phyloP scores from a whole-genome alignment of 92 coral and sea anemone species.

The Phenganax subtilis region DNA sequence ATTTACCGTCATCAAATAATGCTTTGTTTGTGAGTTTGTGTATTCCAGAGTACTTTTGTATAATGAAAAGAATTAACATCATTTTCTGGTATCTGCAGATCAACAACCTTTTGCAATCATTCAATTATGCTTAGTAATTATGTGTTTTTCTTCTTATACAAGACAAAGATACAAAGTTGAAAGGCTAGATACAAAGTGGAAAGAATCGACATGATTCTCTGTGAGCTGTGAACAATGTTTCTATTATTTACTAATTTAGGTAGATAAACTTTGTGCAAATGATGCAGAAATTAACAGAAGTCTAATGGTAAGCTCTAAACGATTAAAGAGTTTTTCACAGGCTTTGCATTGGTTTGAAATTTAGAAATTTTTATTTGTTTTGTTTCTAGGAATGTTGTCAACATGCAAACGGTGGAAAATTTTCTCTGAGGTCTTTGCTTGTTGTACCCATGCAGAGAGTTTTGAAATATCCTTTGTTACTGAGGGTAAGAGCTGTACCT shows the following conservation, averaged over 20 bases:
- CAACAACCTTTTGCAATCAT: no score
- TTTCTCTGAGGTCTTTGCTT: slow-evolving; percentile 79
- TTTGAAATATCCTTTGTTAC: slow-evolving; percentile 79
- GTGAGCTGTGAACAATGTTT: no score
- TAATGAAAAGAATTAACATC: no score
- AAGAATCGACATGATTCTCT: no score
- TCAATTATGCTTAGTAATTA: no score
- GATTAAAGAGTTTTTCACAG: neutral
- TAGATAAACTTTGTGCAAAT: slow-evolving; percentile 34
- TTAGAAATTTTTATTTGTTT: neutral
- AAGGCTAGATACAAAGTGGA: no score
- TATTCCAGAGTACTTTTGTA: no score
- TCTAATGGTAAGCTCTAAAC: neutral
- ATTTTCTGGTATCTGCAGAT: no score
- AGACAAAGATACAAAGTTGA: no score
- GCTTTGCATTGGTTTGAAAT: neutral
- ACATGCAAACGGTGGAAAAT: slow-evolving; percentile 84
- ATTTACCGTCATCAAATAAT: no score
- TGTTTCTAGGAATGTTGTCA: slow-evolving; percentile 75
- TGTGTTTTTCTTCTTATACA: no score
- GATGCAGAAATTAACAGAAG: slow-evolving; percentile 24
- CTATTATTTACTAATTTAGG: slow-evolving; percentile 1
- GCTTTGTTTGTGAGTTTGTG: no score
- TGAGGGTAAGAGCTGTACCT: slow-evolving; percentile 56
- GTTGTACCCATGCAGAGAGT: slow-evolving; percentile 98